These are phyloP conservation scores for Emydocephalus ijimae DNA, from an alignment of 2,113 vertebrate genomes.

Conservation along the genomic window DNA sequence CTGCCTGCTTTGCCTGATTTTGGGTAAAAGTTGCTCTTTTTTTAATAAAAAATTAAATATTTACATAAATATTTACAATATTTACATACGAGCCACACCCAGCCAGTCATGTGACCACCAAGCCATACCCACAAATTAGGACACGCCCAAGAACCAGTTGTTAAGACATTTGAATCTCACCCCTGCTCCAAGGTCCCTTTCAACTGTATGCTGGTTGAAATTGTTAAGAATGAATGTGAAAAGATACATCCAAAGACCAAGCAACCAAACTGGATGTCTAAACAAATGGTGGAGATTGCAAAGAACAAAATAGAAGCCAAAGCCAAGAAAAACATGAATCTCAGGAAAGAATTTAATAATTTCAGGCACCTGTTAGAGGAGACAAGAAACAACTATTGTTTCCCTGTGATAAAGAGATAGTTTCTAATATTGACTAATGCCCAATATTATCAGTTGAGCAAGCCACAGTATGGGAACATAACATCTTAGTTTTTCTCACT, in stretches of 20 bases:
- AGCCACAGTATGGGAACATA: background rate
- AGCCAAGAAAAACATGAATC: background rate
- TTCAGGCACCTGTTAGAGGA: background rate
- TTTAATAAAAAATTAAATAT: no score
- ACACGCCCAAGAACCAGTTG: no score
- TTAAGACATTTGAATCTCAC: no score
- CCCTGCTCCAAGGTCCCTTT: background rate
- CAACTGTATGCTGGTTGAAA: background rate
- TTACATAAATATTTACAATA: no score
- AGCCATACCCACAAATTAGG: no score
- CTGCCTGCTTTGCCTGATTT: no score
- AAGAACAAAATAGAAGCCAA: background rate
- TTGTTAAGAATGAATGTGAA: background rate
- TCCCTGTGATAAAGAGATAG: background rate
- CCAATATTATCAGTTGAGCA: background rate
- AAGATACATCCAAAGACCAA: background rate
- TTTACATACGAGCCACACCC: no score
- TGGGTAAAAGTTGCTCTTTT: no score
- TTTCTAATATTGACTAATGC: background rate
- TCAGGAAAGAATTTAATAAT: background rate
- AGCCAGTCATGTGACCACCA: no score
- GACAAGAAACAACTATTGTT: background rate
- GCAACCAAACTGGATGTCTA: background rate
- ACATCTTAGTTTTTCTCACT: background rate
- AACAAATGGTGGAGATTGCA: background rate